Evolutionary conservation across 2,113 vertebrate species (phyloP).

Genomic region (Rhinoptilus africanus): DNA sequence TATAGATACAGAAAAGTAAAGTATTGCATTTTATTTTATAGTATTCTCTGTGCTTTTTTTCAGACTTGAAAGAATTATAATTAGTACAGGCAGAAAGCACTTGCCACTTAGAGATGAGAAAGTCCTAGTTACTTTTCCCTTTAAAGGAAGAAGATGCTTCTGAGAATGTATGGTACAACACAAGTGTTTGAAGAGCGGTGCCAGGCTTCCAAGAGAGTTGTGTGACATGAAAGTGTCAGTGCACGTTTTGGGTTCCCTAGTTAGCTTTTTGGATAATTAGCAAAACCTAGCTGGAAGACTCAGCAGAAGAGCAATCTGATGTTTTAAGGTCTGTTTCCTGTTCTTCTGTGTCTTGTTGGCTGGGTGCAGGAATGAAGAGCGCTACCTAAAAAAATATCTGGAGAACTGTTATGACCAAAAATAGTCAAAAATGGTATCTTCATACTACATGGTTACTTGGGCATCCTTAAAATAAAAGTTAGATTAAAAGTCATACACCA

Average conservation of each 20-base stretch:
- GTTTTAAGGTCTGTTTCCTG: background rate
- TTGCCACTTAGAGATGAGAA: background rate
- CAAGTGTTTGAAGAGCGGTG: background rate
- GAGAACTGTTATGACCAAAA: background rate
- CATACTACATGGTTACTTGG: background rate
- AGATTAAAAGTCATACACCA: background rate
- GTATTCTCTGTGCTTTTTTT: slow-evolving; percentile 46
- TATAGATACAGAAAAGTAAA: slow-evolving; percentile 48
- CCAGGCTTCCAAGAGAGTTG: background rate
- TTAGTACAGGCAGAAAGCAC: background rate
- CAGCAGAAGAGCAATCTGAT: background rate
- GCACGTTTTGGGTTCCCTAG: background rate
- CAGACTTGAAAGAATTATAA: background rate
- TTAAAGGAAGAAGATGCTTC: background rate
- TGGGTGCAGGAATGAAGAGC: background rate
- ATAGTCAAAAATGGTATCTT: background rate
- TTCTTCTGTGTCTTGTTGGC: accelerated
- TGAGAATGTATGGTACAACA: background rate
- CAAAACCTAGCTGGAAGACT: background rate
- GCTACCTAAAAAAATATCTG: background rate
- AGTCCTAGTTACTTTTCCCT: background rate
- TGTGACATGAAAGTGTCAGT: background rate
- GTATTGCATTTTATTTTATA: slow-evolving; percentile 43
- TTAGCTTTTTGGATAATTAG: background rate
- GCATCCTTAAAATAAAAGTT: background rate